Evolutionary conservation across 2,113 vertebrate species (phyloP).

Genomic region (Azemiops feae): DNA sequence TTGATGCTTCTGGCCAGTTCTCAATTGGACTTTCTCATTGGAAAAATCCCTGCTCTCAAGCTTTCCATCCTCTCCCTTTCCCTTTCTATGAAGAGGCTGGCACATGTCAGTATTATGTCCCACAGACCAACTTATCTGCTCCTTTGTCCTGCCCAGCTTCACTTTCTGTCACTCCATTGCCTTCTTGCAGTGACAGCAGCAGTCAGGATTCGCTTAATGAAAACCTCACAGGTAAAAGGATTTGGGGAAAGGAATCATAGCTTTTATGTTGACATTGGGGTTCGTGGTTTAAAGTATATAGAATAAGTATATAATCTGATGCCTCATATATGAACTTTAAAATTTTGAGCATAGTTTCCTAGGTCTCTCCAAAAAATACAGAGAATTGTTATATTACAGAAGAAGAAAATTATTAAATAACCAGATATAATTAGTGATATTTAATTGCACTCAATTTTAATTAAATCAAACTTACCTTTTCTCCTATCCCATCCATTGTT

Average conservation of each 20-base stretch:
- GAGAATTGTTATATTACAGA: not conserved
- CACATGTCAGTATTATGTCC: conserved; percentile 60
- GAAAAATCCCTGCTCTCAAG: conserved; percentile 74
- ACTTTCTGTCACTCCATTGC: conserved; percentile 84
- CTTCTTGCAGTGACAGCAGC: conserved; percentile 75
- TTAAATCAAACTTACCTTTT: not conserved
- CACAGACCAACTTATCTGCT: conserved; percentile 69
- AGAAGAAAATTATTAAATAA: not conserved
- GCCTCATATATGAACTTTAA: not conserved
- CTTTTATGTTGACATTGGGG: not conserved
- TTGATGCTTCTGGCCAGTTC: conserved; percentile 76
- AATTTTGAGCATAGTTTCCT: not conserved
- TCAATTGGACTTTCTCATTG: conserved; percentile 80
- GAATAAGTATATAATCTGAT: not conserved
- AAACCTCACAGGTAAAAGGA: conserved; percentile 74
- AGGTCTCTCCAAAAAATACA: not conserved
- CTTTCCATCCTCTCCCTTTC: conserved; percentile 59
- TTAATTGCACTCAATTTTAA: not conserved
- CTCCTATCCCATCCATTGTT: not conserved
- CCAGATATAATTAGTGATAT: not conserved
- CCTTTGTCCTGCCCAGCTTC: conserved; percentile 87
- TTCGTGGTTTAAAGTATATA: not conserved
- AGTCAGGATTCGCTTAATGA: conserved; percentile 85
- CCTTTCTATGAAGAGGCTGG: conserved; percentile 66
- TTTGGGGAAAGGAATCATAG: not conserved